Evolutionary conservation across 2,113 vertebrate genomes (phyloP), one percentile per base, ranked within the genome.

Genomic region (Siphamia tubifer): DNA sequence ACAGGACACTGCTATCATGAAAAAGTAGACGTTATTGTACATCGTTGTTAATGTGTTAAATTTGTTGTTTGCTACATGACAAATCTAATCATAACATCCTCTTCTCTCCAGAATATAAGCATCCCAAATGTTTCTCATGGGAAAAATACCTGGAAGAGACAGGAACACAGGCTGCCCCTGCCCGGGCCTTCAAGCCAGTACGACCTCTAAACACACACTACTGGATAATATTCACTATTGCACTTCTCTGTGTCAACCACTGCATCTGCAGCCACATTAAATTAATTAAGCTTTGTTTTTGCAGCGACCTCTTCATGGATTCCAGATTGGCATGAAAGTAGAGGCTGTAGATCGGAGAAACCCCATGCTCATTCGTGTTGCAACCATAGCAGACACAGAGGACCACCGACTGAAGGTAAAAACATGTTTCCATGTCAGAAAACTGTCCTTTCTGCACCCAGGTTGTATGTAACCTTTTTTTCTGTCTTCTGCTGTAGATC

Each of bases 141-240:
- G 95, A 95, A 67, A 94, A 91, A 39, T 96, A 97, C 69, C 79
- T 96, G 87, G 94, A 96, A 61, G 94, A 95, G 84, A 96, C 93
- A 0, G 91, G 94, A 57, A 90, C 94, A 8, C 95, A 96, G 79
- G 93, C 95, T 28, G 95, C 94, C 16, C 96, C 96, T 20, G 94
- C 95, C 53, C 90, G 95, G 68, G 95, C 95, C 5, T 97, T 97
- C 78, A 96, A 96, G 90, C 89, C 92, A 82, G 96, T 97, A 77
- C 6, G 19, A 28, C 10, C 23, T 12, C 9, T 43, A 34, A 16
- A 20, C 1, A 8, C 9, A 30, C 42, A 61, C 4, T 30, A 25
- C 24, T 15, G 12, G 3, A 3, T 8, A 8, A 16, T 47, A 6
- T 30, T 15, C 8, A 17, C 15, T 11, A 2, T 11, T 30, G n/a